Base-by-base conservation (phyloP, 2,888 invertebrate genomes). In the Blastobasis lacticolella region DNA sequence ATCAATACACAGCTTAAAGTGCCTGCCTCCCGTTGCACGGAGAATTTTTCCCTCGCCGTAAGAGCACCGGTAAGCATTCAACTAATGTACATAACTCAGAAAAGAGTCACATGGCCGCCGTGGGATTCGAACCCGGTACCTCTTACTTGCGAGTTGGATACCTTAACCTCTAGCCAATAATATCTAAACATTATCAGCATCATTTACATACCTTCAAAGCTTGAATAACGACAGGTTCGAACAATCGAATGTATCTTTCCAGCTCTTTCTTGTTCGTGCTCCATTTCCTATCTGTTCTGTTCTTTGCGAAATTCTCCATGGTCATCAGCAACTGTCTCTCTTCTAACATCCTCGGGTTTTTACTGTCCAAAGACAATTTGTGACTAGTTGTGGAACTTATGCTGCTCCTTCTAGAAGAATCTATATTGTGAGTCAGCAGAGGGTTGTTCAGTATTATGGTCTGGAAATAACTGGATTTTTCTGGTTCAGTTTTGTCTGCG, bases 191-290 rank as follows among this genome's bases (percentile, higher is more conserved):
- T 23, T 1, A 23, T 3, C 1, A 23, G 23, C 1, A 23, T 23
- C 3, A 23, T 37, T 38, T 51, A 59, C 61, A 75, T 73, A 94
- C 94, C 90, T 94, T 96, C 66, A 97, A 88, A 56, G 97, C 94
- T 78, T 96, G 95, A 69, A 98, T 97, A 53, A 98, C 98, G 78
- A 98, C 93, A 0, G 97, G 96, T 77, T 98, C 98, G 83, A 98
- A 98, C 66, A 98, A 89, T 63, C 97, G 91, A 58, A 98, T 97
- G 77, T 96, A 95, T 58, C 93, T 91, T 62, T 94, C 93, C 67
- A 88, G 66, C 54, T 89, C 88, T 46, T 82, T 85, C 59, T 88
- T 88, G 66, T 89, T 88, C 0, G 84, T 83, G 52, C 81, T 81
- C 86, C 87, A 88, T 48, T 89, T 88, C 41, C 82, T 73, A 63